Evolutionary conservation across 2,113 vertebrate genomes (phyloP).

Genomic region (Chloropsis hardwickii): DNA sequence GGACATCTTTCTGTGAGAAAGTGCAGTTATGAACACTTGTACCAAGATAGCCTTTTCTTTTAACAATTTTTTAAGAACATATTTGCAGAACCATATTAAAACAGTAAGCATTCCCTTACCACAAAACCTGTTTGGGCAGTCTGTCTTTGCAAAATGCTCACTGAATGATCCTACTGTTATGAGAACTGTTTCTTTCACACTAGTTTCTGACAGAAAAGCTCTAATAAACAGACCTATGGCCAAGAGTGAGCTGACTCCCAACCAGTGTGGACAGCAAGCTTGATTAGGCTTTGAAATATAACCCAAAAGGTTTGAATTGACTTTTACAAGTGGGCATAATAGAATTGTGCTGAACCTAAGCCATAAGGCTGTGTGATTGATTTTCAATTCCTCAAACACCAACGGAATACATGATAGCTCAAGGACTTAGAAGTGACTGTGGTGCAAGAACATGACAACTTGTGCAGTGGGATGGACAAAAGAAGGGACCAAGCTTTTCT

Average conservation of each 20-base stretch:
- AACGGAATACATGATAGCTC: conserved; percentile 28
- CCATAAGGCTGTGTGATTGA: conserved; percentile 49
- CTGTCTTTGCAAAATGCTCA: background rate
- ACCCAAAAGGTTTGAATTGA: conserved; percentile 45
- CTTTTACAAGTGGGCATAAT: conserved; percentile 49
- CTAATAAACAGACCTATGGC: conserved; percentile 17
- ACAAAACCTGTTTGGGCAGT: background rate
- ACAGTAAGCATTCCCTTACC: background rate
- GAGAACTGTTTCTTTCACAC: background rate
- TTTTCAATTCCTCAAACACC: conserved; percentile 60
- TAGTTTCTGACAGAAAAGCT: conserved; percentile 6
- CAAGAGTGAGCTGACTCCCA: conserved; percentile 31
- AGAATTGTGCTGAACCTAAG: conserved; percentile 55
- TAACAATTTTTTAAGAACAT: background rate
- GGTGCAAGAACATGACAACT: conserved; percentile 2
- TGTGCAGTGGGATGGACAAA: background rate
- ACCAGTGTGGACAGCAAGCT: conserved; percentile 22
- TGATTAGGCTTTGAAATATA: conserved; percentile 64
- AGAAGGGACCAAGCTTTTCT: background rate
- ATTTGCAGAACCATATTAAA: background rate
- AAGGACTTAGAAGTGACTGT: conserved; percentile 12
- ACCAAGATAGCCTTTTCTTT: background rate
- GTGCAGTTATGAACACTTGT: background rate
- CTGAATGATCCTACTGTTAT: background rate
- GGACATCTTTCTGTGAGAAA: background rate